Evolutionary conservation across 2,113 vertebrate genomes (phyloP).

Genomic region (Malurus alboscapulatus): DNA sequence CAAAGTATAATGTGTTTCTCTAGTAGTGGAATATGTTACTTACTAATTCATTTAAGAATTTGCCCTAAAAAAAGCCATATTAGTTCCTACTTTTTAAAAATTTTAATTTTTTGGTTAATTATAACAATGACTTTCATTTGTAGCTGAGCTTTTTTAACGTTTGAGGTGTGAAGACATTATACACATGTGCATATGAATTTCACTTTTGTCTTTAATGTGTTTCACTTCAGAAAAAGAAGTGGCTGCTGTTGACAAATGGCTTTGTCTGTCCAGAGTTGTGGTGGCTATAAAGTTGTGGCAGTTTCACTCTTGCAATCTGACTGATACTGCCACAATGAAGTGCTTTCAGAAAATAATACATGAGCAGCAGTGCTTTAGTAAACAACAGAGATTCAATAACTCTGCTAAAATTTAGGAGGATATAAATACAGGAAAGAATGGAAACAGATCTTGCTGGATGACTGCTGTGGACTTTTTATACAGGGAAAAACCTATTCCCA

Average conservation of each 20-base stretch:
- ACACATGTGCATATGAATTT: not conserved
- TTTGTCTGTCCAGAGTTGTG: not conserved
- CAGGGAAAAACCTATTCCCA: conserved; percentile 42
- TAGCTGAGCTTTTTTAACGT: not conserved
- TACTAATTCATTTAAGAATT: not conserved
- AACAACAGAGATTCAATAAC: conserved; percentile 29
- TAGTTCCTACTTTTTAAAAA: not conserved
- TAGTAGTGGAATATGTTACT: not conserved
- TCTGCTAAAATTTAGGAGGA: conserved; percentile 52
- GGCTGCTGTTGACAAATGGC: not conserved
- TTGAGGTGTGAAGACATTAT: not conserved
- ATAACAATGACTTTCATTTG: not conserved
- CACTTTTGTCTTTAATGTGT: fast-evolving
- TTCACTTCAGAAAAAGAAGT: not conserved
- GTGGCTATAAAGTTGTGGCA: not conserved
- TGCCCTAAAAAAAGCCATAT: not conserved
- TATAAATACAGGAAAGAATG: conserved; percentile 42
- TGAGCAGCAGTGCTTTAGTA: conserved; percentile 14
- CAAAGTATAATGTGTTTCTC: not conserved
- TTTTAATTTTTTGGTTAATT: not conserved
- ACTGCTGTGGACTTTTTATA: conserved; percentile 39
- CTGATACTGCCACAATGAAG: not conserved
- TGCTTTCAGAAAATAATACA: not conserved
- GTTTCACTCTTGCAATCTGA: not conserved
- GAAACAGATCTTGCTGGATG: conserved; percentile 10